phyloP scores from a whole-genome alignment of 2,113 vertebrate genomes.

The Onychorhynchus coronatus region DNA sequence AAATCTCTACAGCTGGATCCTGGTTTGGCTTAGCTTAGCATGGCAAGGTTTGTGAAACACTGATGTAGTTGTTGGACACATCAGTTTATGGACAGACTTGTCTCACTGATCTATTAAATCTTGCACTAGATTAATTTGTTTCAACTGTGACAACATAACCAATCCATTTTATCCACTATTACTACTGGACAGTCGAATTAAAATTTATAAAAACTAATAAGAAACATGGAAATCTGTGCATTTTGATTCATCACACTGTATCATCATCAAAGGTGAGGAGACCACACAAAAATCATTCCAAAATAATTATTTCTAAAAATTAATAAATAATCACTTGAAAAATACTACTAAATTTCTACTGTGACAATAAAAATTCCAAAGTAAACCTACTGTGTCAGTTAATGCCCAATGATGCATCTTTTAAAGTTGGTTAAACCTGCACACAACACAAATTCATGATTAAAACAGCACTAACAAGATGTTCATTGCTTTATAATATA shows the following conservation, averaged over 20 bases:
- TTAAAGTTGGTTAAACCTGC: not conserved
- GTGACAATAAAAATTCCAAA: not conserved
- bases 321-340: not conserved
- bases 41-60: not conserved
- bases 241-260: not conserved
- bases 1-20: not conserved
- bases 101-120: not conserved
- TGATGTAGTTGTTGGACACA: not conserved
- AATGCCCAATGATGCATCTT: not conserved
- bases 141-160: not conserved
- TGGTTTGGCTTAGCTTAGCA: not conserved
- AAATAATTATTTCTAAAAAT: not conserved
- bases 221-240: not conserved
- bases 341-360: not conserved
- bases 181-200: not conserved
- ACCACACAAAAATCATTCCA: not conserved
- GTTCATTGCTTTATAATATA: not conserved
- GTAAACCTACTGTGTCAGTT: not conserved
- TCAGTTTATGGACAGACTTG: not conserved
- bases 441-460: not conserved
- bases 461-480: not conserved
- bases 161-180: not conserved
- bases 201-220: not conserved
- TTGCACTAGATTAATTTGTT: not conserved
- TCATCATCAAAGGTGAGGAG: not conserved